Conservation (phyloP, 2,797 vertebrate species). For the Girardinus metallicus region DNA sequence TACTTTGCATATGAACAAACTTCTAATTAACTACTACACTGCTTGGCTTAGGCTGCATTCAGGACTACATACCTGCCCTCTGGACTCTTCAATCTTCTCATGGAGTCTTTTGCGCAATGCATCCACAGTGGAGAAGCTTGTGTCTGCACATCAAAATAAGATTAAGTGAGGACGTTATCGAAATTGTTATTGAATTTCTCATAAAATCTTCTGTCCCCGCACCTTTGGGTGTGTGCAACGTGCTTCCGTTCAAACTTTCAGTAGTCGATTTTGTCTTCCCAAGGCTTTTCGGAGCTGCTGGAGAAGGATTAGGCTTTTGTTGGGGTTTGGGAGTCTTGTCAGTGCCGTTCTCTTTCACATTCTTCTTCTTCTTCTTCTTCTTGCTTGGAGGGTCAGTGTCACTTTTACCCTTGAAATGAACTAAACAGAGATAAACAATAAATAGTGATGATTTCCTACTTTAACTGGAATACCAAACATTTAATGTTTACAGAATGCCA, state of each 20-base stretch:
- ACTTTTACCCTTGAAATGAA: slow-evolving; percentile 62
- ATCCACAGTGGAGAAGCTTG: slow-evolving; percentile 82
- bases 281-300: slow-evolving; percentile 35
- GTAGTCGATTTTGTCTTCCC: slow-evolving; percentile 20
- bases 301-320: slow-evolving; percentile 30
- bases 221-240: slow-evolving; percentile 58
- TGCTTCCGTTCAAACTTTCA: slow-evolving; percentile 33
- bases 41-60: neutral
- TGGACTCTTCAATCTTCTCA: slow-evolving; percentile 90
- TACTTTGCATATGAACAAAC: neutral
- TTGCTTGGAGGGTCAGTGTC: slow-evolving; percentile 76
- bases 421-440: slow-evolving; percentile 65
- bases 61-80: slow-evolving; percentile 83
- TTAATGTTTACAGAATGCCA: neutral
- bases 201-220: neutral
- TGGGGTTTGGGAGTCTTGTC: slow-evolving; percentile 53
- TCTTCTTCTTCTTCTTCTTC: slow-evolving; percentile 81
- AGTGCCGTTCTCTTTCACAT: slow-evolving; percentile 47
- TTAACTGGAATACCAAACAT: neutral
- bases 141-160: slow-evolving; percentile 4
- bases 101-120: slow-evolving; percentile 89
- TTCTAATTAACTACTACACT: neutral
- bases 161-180: neutral
- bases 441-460: neutral
- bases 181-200: neutral